Evolutionary conservation across 2,888 invertebrate genomes (phyloP), one percentile per base, ranked within the genome.

Genomic region (Perizoma flavofasciatum): DNA sequence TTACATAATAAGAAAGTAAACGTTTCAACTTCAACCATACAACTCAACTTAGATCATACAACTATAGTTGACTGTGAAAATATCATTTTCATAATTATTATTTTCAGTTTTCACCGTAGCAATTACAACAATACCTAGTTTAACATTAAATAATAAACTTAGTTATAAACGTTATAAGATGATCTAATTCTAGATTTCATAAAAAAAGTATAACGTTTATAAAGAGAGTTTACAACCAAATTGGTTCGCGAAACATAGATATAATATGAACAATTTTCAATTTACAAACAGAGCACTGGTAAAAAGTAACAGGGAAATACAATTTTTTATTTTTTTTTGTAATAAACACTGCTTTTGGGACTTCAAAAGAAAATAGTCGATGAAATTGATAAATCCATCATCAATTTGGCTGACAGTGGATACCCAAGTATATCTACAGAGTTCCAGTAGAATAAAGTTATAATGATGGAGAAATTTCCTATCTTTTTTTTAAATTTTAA

Each of bases 51-150:
- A 35, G 45, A 51, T 35, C 54, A 61, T 43, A 61, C 61, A 41
- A 47, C 45, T 40, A 41, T 53, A 51, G 44, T 49, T 61, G 62
- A 62, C 62, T 62, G 48, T 62, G 62, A 58, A 62, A 62, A 58
- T 58, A 62, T 59, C 34, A 62, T 58, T 61, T 61, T 54, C 61
- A 62, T 62, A 62, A 62, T 55, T 55, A 51, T 55, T 45, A 57
- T 55, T 58, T 37, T 50, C 60, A 48, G 49, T 54, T 50, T 46
- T 34, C 55, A 51, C 51, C 60, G 11, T 44, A 37, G 40, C 49
- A 40, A 49, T 37, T 48, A 50, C 47, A 58, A 57, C 61, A 54
- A 61, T 50, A 57, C 50, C 44, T 57, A 56, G n/a, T n/a, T n/a
- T 53, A 58, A 50, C 61, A 62, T 48, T 58, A 55, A 61, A 61